These are phyloP conservation scores for Tragopan temminckii DNA, from an alignment of 2,797 vertebrate genomes.

Conservation along the genomic window DNA sequence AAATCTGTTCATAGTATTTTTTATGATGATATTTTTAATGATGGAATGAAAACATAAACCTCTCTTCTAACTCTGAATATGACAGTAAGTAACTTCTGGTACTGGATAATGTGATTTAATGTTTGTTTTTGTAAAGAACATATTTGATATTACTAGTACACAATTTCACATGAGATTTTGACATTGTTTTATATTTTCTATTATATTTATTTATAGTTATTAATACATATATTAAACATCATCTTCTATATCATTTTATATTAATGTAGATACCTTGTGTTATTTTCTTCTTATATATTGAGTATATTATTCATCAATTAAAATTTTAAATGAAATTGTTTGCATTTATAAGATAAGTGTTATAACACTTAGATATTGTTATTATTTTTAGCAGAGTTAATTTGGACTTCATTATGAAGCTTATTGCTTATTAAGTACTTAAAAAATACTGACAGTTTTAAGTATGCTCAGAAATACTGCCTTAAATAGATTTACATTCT, in stretches of 20 bases:
- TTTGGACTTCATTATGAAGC: not conserved
- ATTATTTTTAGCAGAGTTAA: not conserved
- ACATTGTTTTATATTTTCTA: not conserved
- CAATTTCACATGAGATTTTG: not conserved
- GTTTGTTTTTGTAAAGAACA: not conserved
- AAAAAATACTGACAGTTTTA: not conserved
- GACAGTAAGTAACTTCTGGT: not conserved
- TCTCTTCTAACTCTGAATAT: not conserved
- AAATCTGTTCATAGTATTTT: conserved; percentile 1
- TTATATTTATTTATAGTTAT: not conserved
- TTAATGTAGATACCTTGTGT: not conserved
- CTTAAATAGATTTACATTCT: conserved; percentile 42
- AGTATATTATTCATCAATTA: not conserved
- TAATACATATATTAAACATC: not conserved
- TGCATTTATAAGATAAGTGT: not conserved
- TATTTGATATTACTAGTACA: not conserved
- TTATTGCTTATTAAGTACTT: not conserved
- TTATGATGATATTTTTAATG: not conserved
- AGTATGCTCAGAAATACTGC: not conserved
- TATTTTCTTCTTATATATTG: not conserved
- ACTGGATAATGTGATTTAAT: not conserved
- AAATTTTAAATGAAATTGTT: not conserved
- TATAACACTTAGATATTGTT: not conserved
- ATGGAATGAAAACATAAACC: not conserved
- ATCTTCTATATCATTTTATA: not conserved